Evolutionary conservation across 2,797 vertebrate genomes (phyloP).

Genomic region (Eulemur mongoz): DNA sequence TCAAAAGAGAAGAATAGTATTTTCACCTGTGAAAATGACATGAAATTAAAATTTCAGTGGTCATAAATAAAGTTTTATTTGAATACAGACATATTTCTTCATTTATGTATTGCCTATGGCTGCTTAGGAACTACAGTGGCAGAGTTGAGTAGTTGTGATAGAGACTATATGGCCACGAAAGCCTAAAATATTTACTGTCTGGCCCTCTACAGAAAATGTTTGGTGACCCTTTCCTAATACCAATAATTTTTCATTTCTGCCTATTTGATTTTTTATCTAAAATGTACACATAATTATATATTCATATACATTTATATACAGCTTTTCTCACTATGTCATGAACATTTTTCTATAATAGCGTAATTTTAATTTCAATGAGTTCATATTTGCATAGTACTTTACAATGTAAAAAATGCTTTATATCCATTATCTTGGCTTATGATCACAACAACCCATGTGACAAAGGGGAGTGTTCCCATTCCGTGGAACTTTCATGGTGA

Average conservation of each 20-base stretch:
- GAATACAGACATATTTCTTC: not conserved
- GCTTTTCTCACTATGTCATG: not conserved
- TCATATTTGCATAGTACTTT: not conserved
- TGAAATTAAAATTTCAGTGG: not conserved
- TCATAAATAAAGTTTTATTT: not conserved
- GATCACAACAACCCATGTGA: not conserved
- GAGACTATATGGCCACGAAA: not conserved
- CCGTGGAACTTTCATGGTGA: not conserved
- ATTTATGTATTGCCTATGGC: not conserved
- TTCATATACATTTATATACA: not conserved
- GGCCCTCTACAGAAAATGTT: not conserved
- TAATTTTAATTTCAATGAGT: slow-evolving; percentile 31
- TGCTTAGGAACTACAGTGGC: not conserved
- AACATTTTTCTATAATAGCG: not conserved
- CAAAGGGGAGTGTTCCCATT: not conserved
- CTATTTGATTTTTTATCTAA: not conserved
- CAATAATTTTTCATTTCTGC: not conserved
- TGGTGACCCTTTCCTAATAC: not conserved
- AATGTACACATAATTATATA: not conserved
- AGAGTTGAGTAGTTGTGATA: not conserved
- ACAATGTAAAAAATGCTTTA: not conserved
- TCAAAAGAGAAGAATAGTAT: not conserved
- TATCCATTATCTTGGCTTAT: not conserved
- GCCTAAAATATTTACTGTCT: not conserved
- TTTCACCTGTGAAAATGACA: not conserved